phyloP scores from a whole-genome alignment of 2,888 invertebrate genomes.

The Lasioglossum oenotherae region DNA sequence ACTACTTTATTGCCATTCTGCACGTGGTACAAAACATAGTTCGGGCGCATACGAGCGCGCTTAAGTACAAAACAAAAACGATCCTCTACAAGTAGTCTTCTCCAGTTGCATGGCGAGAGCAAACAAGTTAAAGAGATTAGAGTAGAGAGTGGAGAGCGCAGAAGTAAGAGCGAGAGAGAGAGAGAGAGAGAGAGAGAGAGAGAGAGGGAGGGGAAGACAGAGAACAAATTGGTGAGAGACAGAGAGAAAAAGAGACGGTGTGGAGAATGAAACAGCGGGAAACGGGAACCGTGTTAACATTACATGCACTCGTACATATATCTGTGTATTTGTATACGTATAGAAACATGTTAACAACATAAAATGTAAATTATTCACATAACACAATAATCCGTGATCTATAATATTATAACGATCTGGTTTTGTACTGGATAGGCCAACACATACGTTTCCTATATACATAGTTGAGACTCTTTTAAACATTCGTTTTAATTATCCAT shows the following conservation, averaged over 20 bases:
- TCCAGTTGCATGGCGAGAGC: slow-evolving; percentile 55
- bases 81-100: slow-evolving; percentile 56
- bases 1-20: slow-evolving; percentile 64
- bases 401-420: slow-evolving; percentile 78
- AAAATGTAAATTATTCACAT: slow-evolving; percentile 82
- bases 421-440: slow-evolving; percentile 83
- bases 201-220: neutral
- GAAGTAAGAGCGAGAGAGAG: slow-evolving; percentile 18
- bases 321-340: slow-evolving; percentile 55
- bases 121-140: slow-evolving; percentile 40
- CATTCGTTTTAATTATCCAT: slow-evolving; percentile 29
- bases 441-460: slow-evolving; percentile 70
- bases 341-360: slow-evolving; percentile 76
- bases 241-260: neutral
- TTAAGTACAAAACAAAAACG: slow-evolving; percentile 68
- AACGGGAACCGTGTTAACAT: slow-evolving; percentile 64
- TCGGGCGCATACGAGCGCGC: slow-evolving; percentile 53
- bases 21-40: slow-evolving; percentile 63
- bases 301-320: slow-evolving; percentile 45
- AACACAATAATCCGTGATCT: slow-evolving; percentile 78
- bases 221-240: slow-evolving; percentile 20
- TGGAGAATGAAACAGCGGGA: slow-evolving; percentile 24
- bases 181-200: neutral
- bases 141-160: slow-evolving; percentile 15
- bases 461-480: slow-evolving; percentile 54